Conservation (phyloP, 2,797 vertebrate species). For the Gymnopithys bicolor region DNA sequence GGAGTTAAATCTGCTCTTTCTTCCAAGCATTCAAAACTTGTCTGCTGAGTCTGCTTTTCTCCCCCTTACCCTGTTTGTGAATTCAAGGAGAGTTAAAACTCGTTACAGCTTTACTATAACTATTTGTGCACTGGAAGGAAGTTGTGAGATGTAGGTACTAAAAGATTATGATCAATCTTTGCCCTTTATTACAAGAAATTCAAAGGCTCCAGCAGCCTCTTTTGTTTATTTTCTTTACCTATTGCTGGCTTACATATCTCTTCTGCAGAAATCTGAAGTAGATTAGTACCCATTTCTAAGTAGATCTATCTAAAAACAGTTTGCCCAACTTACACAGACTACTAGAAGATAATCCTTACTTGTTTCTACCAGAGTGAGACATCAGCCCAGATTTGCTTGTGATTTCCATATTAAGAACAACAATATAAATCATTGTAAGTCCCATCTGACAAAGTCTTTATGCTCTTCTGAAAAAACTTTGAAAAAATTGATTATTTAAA, state of each 20-base stretch:
- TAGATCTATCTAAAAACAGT: background rate
- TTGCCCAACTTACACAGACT: background rate
- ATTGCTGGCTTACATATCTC: background rate
- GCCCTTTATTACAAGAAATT: background rate
- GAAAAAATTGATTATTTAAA: background rate
- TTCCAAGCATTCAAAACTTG: background rate
- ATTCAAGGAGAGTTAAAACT: background rate
- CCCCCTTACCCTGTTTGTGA: background rate
- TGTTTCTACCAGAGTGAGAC: background rate
- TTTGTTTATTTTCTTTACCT: background rate
- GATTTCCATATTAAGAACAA: background rate
- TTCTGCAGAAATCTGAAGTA: background rate
- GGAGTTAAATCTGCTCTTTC: background rate
- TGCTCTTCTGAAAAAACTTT: background rate
- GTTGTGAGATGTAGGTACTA: background rate
- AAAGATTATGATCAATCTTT: background rate
- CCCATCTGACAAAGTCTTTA: background rate
- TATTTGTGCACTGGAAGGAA: background rate
- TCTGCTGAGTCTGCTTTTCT: background rate
- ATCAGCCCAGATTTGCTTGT: background rate
- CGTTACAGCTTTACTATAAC: background rate
- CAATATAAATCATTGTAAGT: background rate
- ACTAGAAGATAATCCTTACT: background rate
- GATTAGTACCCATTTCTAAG: background rate
- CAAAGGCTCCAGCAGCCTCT: background rate